Base-by-base conservation (phyloP, 2,888 invertebrate genomes). In the Omphaloscelis lunosa region DNA sequence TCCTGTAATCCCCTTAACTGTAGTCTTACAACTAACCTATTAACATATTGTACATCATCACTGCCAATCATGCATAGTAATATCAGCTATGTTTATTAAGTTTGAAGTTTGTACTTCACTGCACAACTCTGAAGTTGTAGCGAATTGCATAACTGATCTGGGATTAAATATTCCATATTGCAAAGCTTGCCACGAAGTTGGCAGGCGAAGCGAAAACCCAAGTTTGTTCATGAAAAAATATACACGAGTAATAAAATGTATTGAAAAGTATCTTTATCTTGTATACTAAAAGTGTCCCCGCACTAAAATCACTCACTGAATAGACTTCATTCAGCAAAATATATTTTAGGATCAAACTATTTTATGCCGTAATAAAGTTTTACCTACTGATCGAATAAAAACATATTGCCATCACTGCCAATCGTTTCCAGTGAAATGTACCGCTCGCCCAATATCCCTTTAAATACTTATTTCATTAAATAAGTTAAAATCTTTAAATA, bases 81-180 rank as follows among this genome's bases (percentile, higher is more conserved):
- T 79, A 63, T 67, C 48, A 45, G 67, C 67, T 71, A 80, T 77
- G 71, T 71, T 80, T 82, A 86, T 78, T 74, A 82, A 84, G 77
- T 86, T 84, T 71, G 70, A 72, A 87, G 76, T 85, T 81, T 53
- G 59, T 53, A 51, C 71, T 77, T 68, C 62, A 69, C 68, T 72
- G 68, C 83, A 74, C 53, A 79, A 77, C 39, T 81, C 63, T 56
- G 63, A 76, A 79, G 71, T 78, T 81, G 74, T 72, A 75, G 70
- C 77, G 74, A 81, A 86, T 73, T 83, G 79, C 81, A 85, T 85
- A 79, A 75, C 81, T 83, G 79, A 85, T 78, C 71, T 69, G 34
- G 74, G 72, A 83, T 81, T 85, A 81, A 83, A 75, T 75, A 85
- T 85, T 83, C 68, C 80, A 77, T 85, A 85, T 80, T 83, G 83